Conservation (phyloP, 2,113 vertebrate genomes). For the Thalassarche chlororhynchos region DNA sequence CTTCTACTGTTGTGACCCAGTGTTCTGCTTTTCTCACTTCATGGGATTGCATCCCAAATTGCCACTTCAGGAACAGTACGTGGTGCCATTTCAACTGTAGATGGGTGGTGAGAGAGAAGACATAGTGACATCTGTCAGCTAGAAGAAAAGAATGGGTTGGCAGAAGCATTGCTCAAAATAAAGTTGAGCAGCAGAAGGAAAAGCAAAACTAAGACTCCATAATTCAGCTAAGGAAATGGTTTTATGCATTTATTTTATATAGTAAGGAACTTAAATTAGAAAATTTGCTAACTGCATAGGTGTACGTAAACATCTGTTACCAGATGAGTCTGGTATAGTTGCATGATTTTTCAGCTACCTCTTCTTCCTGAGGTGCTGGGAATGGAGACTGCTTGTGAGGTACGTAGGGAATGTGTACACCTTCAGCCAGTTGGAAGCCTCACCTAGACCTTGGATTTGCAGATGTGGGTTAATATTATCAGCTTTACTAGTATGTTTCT, state of each 20-base stretch:
- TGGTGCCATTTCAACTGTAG: neutral
- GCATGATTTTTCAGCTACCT: neutral
- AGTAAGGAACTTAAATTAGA: neutral
- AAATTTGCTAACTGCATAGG: neutral
- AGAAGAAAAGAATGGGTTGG: neutral
- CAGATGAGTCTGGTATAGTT: neutral
- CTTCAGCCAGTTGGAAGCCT: neutral
- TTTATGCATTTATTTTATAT: neutral
- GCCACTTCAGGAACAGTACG: neutral
- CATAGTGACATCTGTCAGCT: constrained; percentile 30
- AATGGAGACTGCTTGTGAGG: neutral
- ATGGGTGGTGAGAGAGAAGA: constrained; percentile 11
- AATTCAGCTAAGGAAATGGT: neutral
- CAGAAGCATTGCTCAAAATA: constrained; percentile 14
- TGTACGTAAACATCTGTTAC: neutral
- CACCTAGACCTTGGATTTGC: neutral
- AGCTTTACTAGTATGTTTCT: neutral
- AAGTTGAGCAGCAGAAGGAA: constrained; percentile 8
- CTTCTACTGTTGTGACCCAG: constrained; percentile 14
- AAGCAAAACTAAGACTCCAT: neutral
- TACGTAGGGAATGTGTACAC: neutral
- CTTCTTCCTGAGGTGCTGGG: neutral
- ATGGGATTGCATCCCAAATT: neutral
- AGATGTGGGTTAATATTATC: neutral
- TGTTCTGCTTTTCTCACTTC: constrained; percentile 29